Evolutionary conservation across 2,797 vertebrate genomes (phyloP), one percentile per base, ranked within the genome.

Genomic region (Nothura maculosa): DNA sequence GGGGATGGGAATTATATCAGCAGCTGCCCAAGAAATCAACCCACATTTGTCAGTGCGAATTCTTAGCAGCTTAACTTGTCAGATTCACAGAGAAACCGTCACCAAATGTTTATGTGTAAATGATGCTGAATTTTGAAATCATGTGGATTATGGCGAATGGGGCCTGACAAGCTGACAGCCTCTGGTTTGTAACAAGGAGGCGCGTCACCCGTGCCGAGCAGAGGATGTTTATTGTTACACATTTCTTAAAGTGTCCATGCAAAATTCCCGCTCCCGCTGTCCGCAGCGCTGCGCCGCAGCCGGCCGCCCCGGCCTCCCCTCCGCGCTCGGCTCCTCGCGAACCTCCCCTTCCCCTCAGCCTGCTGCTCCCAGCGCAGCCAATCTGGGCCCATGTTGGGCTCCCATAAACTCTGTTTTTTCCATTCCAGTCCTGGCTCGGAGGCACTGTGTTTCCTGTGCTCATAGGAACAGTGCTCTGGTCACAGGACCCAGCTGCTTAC

Each of bases 111-210:
- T 98, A 98, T 97, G 97, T 97, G 96, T 97, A 97, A 97, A 98
- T 97, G 97, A 98, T 98, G 97, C 97, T 97, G 97, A 97, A 97
- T 97, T 97, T 97, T 98, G 96, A 97, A 97, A 97, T 98, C 98
- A 97, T 98, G 98, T 96, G 97, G 98, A 98, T 98, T 98, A 98
- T 95, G 96, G 97, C 97, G 97, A 98, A 98, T 97, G 97, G 97
- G 95, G 97, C 97, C 97, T 98, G 98, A 98, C 98, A 98, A 96
- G 96, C 97, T 98, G 98, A 98, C 98, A 97, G 98, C 96, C 98
- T 98, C 98, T 98, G 98, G 98, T 98, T 98, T 98, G 95, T 98
- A 98, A 98, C 98, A 98, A 97, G 96, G 97, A 97, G 97, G 97
- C 97, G 58, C 95, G 97, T 98, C 98, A 98, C 97, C 97, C 97